A percentile compares a stretch with the other conserved stretches of the same genome.
Evolutionary conservation across 2,888 invertebrate genomes (phyloP).

Genomic region (Euphydryas editha): DNA sequence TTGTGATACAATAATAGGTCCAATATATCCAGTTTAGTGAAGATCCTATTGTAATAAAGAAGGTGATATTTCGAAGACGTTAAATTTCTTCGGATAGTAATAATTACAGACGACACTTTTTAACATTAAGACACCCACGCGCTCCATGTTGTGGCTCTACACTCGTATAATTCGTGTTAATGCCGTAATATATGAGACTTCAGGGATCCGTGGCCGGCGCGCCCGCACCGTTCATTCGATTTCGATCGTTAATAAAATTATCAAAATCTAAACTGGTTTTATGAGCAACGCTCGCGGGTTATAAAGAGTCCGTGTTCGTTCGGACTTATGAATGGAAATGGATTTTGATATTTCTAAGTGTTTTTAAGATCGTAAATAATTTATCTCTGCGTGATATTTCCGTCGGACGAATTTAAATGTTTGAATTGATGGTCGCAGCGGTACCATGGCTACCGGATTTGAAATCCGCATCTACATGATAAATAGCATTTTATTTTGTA

Average conservation of each 20-base stretch:
- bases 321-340: constrained; percentile 81
- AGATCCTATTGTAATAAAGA: constrained; percentile 78
- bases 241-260: constrained; percentile 83
- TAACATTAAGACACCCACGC: constrained; percentile 81
- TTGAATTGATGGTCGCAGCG: constrained; percentile 67
- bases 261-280: constrained; percentile 83
- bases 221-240: constrained; percentile 73
- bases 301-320: constrained; percentile 64
- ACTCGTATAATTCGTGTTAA: constrained; percentile 84
- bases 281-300: constrained; percentile 75
- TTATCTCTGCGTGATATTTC: constrained; percentile 81
- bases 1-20: constrained; percentile 69
- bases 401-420: constrained; percentile 75
- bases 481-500: constrained; percentile 54
- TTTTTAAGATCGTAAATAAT: constrained; percentile 81
- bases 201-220: constrained; percentile 65
- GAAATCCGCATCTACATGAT: constrained; percentile 61
- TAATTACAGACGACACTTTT: constrained; percentile 83
- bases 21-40: constrained; percentile 70
- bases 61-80: constrained; percentile 79
- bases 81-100: constrained; percentile 79
- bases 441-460: constrained; percentile 76
- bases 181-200: constrained; percentile 82
- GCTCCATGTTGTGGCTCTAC: constrained; percentile 78
- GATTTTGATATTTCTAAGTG: constrained; percentile 81